These are phyloP conservation scores for Caenorhabditis sp. DNA, from an alignment of 2,888 invertebrate species.

Conservation along the genomic window DNA sequence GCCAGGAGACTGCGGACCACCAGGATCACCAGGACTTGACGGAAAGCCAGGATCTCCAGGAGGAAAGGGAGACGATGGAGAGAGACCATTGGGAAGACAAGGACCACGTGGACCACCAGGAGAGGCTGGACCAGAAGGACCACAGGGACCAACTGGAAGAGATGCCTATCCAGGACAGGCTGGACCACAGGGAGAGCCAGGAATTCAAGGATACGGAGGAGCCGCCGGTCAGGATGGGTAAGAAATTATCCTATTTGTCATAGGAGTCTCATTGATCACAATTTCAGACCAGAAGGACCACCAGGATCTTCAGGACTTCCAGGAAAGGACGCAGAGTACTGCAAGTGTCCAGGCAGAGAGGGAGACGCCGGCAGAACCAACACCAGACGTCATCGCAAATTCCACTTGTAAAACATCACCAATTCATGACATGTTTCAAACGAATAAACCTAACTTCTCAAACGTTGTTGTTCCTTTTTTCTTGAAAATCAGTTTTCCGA, in stretches of 20 bases:
- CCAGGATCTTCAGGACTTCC: constrained; percentile 67
- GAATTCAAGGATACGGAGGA: constrained; percentile 76
- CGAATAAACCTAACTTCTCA: constrained; percentile 48
- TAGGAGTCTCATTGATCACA: not conserved
- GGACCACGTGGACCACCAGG: constrained; percentile 78
- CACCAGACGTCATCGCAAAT: constrained; percentile 63
- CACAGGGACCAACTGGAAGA: constrained; percentile 67
- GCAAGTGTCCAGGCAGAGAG: constrained; percentile 75
- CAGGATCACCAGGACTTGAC: constrained; percentile 75
- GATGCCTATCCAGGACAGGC: constrained; percentile 72
- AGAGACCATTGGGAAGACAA: constrained; percentile 78
- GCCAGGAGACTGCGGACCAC: constrained; percentile 76
- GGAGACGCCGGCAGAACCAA: constrained; percentile 51
- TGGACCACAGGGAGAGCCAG: constrained; percentile 77
- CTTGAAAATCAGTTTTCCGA: too few relatives aligned
- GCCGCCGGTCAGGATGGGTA: constrained; percentile 73
- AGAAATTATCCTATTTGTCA: not conserved
- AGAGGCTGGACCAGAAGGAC: constrained; percentile 74
- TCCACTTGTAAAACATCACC: constrained; percentile 51
- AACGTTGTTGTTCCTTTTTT: not conserved
- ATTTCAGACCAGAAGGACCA: constrained; percentile 71
- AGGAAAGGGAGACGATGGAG: constrained; percentile 79
- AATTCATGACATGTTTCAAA: constrained; percentile 33
- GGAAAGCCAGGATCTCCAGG: constrained; percentile 78
- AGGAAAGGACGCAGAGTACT: constrained; percentile 77